Evolutionary conservation across 2,888 invertebrate species (phyloP).

Genomic region (Drosophila meridionalis): DNA sequence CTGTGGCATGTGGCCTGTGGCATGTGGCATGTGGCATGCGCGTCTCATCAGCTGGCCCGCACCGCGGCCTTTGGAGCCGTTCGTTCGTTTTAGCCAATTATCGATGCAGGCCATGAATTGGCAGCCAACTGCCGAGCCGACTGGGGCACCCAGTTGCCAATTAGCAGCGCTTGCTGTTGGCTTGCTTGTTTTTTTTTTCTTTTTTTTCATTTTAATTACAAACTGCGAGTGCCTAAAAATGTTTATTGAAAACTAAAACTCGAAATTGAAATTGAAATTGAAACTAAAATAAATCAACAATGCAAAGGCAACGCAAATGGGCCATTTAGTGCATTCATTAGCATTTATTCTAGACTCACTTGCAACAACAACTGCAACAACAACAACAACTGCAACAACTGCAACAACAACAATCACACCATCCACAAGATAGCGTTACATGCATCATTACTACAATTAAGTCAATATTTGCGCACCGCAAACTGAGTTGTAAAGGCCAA

Average conservation of each 20-base stretch:
- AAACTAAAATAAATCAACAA: conserved; percentile 17
- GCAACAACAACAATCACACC: conserved; percentile 33
- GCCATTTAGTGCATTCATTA: conserved; percentile 75
- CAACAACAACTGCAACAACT: conserved; percentile 23
- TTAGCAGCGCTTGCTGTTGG: conserved; percentile 26
- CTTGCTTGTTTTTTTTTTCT: background rate
- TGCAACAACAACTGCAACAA: conserved; percentile 27
- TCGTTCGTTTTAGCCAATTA: conserved; percentile 48
- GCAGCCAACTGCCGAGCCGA: conserved; percentile 39
- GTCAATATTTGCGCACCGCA: conserved; percentile 59
- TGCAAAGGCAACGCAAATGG: conserved; percentile 53
- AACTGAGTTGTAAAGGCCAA: conserved; percentile 59
- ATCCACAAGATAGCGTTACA: conserved; percentile 47
- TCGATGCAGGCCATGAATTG: conserved; percentile 57
- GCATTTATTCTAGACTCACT: conserved; percentile 72
- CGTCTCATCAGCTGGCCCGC: conserved; percentile 20
- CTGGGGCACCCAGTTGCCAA: conserved; percentile 69
- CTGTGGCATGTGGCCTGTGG: conserved; percentile 6
- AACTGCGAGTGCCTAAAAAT: conserved; percentile 12
- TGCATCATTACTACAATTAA: conserved; percentile 62
- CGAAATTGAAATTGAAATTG: conserved; percentile 15
- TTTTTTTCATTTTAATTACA: conserved; percentile 63
- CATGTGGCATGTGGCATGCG: conserved; percentile 18
- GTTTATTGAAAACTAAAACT: conserved; percentile 1
- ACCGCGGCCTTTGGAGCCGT: background rate